Conservation (phyloP, 2,113 vertebrate genomes). For the Aramus guarauna region DNA sequence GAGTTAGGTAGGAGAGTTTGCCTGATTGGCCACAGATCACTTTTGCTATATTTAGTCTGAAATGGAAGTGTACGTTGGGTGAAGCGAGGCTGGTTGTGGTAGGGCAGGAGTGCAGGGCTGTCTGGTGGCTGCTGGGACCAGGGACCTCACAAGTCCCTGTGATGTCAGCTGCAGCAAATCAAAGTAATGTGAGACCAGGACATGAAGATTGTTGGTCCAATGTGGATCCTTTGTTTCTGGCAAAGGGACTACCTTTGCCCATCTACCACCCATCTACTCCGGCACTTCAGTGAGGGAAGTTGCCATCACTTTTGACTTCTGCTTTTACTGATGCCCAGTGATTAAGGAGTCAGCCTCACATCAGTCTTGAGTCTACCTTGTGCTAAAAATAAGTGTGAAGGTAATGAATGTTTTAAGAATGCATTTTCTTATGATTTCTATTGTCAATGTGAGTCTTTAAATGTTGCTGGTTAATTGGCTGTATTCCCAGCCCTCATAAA, state of each 20-base stretch:
- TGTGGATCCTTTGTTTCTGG: background rate
- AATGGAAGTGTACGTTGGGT: background rate
- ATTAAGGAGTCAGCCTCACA: background rate
- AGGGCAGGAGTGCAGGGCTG: background rate
- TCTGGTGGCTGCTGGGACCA: background rate
- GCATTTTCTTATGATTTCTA: background rate
- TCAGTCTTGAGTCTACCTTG: background rate
- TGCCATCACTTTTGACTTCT: background rate
- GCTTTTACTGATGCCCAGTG: background rate
- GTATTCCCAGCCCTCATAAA: background rate
- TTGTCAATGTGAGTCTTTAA: background rate
- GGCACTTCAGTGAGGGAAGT: background rate
- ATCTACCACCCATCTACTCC: background rate
- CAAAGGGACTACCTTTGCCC: background rate
- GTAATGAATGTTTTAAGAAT: background rate
- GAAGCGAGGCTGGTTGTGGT: background rate
- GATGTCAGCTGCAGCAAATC: background rate
- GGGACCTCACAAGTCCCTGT: background rate
- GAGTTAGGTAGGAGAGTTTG: background rate
- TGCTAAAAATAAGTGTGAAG: background rate
- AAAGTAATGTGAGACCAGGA: background rate
- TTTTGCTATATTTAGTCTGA: background rate
- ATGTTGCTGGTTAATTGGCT: background rate
- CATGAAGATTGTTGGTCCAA: background rate
- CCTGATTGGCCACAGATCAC: background rate